phyloP scores from a whole-genome alignment of 2,888 invertebrate genomes.

The Hipparchia semele region DNA sequence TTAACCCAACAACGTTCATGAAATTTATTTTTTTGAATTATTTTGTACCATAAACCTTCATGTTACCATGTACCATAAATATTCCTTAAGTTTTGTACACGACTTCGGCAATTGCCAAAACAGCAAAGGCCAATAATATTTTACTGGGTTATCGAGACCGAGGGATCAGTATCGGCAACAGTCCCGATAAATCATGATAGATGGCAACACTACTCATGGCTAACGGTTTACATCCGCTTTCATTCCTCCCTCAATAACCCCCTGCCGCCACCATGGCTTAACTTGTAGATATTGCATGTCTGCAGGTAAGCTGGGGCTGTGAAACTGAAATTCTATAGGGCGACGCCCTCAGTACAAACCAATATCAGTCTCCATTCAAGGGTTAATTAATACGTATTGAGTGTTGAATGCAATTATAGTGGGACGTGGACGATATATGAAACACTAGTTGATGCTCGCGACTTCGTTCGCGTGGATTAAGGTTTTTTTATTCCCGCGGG shows the following conservation, averaged over 20 bases:
- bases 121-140: no score
- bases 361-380: slow-evolving; percentile 40
- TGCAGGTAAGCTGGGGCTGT: slow-evolving; percentile 67
- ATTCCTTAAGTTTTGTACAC: no score
- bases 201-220: neutral
- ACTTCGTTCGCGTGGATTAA: no score
- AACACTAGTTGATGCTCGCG: neutral
- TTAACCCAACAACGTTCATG: no score
- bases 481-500: no score
- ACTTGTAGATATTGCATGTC: slow-evolving; percentile 65
- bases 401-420: neutral
- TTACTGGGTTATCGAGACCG: no score
- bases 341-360: slow-evolving; percentile 41
- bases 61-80: no score
- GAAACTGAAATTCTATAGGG: slow-evolving; percentile 57
- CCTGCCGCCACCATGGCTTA: slow-evolving; percentile 54
- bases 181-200: no score
- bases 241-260: slow-evolving; percentile 45
- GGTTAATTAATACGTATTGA: slow-evolving; percentile 51
- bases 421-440: neutral
- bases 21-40: no score
- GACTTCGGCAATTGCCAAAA: no score
- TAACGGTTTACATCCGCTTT: slow-evolving; percentile 39
- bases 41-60: no score
- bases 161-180: no score